Conservation (phyloP, 2,797 vertebrate species). For the Anguilla pacifica region DNA sequence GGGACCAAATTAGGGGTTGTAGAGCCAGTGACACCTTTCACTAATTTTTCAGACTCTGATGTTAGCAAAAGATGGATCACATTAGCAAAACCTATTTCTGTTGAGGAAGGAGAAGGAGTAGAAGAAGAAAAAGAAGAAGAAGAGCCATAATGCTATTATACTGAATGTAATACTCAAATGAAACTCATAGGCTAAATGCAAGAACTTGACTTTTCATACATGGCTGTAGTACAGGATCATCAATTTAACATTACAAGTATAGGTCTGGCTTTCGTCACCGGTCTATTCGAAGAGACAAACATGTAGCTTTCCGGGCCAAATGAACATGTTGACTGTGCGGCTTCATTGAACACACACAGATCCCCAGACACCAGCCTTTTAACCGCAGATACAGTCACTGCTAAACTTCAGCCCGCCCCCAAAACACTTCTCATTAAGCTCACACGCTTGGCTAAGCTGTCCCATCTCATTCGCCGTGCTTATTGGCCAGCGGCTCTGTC, state of each 20-base stretch:
- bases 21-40: background rate
- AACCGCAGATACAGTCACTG: background rate
- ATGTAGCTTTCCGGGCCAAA: background rate
- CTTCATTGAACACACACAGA: background rate
- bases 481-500: background rate
- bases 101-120: no score
- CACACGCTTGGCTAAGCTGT: background rate
- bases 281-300: background rate
- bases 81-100: no score
- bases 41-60: background rate
- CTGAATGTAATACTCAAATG: no score
- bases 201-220: background rate
- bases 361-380: background rate
- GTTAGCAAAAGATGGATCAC: no score
- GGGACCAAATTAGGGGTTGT: no score
- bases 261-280: background rate
- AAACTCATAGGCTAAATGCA: background rate
- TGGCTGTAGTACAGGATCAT: background rate
- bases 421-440: background rate
- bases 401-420: background rate
- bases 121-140: no score
- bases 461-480: background rate
- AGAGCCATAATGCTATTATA: no score
- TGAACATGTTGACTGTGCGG: background rate
- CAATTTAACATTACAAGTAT: background rate